Evolutionary conservation across 2,888 invertebrate species (phyloP).

Genomic region (Chrysolina haemoptera): DNA sequence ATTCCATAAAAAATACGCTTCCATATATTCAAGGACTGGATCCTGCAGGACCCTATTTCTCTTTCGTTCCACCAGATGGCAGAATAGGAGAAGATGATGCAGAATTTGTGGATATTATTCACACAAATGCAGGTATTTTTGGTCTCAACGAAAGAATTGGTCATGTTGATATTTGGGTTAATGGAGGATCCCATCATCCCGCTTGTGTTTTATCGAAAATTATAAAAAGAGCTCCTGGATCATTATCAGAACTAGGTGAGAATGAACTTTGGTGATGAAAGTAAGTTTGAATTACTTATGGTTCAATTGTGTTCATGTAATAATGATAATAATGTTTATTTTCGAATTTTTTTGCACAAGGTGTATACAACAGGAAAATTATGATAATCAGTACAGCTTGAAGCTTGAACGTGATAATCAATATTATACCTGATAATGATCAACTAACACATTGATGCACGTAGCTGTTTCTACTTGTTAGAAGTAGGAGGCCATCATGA

Average conservation of each 20-base stretch:
- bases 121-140: slow-evolving; percentile 47
- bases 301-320: too few relatives aligned
- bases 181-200: slow-evolving; percentile 48
- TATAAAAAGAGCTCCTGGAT: slow-evolving; percentile 34
- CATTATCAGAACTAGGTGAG: slow-evolving; percentile 44
- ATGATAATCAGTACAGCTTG: too few relatives aligned
- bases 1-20: too few relatives aligned
- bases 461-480: too few relatives aligned
- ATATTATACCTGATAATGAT: too few relatives aligned
- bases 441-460: too few relatives aligned
- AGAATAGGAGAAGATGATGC: slow-evolving; percentile 46
- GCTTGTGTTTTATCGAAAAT: slow-evolving; percentile 40
- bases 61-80: slow-evolving; percentile 7
- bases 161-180: slow-evolving; percentile 48
- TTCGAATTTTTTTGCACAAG: too few relatives aligned
- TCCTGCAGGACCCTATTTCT: slow-evolving; percentile 48
- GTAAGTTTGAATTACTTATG: too few relatives aligned
- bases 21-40: slow-evolving; percentile 43
- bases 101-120: slow-evolving; percentile 49
- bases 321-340: too few relatives aligned
- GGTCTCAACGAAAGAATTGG: slow-evolving; percentile 41
- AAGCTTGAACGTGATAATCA: too few relatives aligned
- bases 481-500: too few relatives aligned
- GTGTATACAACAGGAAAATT: too few relatives aligned
- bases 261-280: background rate